Conservation (phyloP, 2,797 vertebrate species). For the Anguilla obscura region DNA sequence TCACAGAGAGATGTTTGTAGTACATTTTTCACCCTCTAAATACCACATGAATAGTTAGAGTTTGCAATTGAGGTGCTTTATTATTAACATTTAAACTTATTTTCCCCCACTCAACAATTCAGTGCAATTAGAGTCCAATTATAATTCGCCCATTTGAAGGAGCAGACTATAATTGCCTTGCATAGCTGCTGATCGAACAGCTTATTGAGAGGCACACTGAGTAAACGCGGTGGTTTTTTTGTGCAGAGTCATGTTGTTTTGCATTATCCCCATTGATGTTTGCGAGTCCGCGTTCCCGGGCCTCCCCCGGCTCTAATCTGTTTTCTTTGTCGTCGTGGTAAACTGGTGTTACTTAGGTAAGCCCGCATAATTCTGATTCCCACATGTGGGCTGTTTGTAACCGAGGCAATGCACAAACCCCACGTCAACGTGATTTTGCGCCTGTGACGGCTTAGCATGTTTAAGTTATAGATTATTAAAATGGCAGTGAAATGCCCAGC, state of each 20-base stretch:
- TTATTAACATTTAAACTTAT: conserved; percentile 31
- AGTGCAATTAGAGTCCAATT: conserved; percentile 42
- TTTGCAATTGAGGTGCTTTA: neutral
- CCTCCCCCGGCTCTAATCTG: conserved; percentile 65
- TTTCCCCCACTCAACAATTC: conserved; percentile 31
- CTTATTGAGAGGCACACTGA: conserved; percentile 25
- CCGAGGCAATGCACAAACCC: conserved; percentile 38
- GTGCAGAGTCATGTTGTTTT: conserved; percentile 56
- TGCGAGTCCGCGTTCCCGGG: conserved; percentile 62
- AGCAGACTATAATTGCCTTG: conserved; percentile 7
- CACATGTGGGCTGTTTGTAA: conserved; percentile 51
- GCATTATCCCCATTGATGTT: conserved; percentile 64
- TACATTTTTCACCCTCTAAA: conserved; percentile 28
- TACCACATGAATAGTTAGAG: conserved; percentile 20
- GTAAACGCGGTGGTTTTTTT: conserved; percentile 27
- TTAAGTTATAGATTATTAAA: conserved; percentile 63
- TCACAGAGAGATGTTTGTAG: too few species aligned
- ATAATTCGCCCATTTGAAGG: conserved; percentile 39
- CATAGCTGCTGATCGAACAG: neutral
- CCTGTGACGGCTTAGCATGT: conserved; percentile 56
- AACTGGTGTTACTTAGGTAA: conserved; percentile 72
- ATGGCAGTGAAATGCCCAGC: conserved; percentile 52
- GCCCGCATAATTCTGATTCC: conserved; percentile 62
- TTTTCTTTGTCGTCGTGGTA: conserved; percentile 69
- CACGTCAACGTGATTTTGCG: conserved; percentile 56